Evolutionary conservation across 2,888 invertebrate species (phyloP).

Genomic region (Caenorhabditis sp.): DNA sequence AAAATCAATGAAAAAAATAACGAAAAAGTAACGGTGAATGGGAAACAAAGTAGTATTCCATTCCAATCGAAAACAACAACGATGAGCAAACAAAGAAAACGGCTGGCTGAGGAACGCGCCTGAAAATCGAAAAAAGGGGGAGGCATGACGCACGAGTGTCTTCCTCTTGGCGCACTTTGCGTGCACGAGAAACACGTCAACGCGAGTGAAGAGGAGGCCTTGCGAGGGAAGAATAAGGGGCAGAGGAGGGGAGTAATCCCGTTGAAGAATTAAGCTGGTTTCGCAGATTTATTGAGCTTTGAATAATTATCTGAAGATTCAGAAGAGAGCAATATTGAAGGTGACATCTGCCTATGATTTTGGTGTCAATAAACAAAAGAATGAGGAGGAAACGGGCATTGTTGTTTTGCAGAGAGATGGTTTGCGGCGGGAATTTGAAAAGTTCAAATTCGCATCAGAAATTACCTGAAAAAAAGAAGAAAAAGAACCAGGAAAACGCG

Average conservation of each 20-base stretch:
- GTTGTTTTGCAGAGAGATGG: too few species aligned
- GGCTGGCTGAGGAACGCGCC: background rate
- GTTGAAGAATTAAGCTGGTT: slow-evolving; percentile 33
- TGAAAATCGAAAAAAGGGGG: slow-evolving; percentile 10
- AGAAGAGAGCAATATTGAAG: slow-evolving; percentile 28
- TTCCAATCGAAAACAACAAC: too few species aligned
- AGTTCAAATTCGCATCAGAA: too few species aligned
- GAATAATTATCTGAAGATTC: slow-evolving; percentile 52
- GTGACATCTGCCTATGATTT: slow-evolving; percentile 20
- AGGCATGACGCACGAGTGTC: background rate
- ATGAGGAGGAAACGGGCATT: background rate
- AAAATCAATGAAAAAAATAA: background rate
- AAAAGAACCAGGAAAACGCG: too few species aligned
- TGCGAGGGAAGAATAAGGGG: slow-evolving; percentile 4
- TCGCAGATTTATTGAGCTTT: slow-evolving; percentile 37
- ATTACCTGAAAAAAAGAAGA: too few species aligned
- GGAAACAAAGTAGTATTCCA: too few species aligned
- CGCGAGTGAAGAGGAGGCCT: background rate
- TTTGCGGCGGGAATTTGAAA: too few species aligned
- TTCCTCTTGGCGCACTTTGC: slow-evolving; percentile 2
- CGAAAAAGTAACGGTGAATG: background rate
- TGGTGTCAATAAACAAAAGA: background rate
- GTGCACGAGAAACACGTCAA: slow-evolving; percentile 27
- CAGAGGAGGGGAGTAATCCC: slow-evolving; percentile 26
- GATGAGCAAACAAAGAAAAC: slow-evolving; percentile 5